These are phyloP conservation scores for Tinea semifulvella DNA, from an alignment of 2,888 invertebrate genomes.

Conservation along the genomic window DNA sequence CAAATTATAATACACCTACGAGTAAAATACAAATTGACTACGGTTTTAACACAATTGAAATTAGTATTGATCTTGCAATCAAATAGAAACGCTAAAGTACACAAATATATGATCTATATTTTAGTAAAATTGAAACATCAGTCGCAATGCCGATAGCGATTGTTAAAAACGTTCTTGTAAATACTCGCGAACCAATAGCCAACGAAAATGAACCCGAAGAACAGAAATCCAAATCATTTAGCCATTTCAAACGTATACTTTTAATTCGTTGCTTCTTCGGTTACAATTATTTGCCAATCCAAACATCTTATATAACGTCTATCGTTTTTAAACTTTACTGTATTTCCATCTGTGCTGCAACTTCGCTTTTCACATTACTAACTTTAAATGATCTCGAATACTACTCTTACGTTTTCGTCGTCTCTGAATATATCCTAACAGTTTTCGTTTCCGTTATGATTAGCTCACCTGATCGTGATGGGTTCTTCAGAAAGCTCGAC, in stretches of 20 bases:
- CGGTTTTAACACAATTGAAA: too few relatives aligned
- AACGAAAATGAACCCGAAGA: too few relatives aligned
- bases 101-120: too few relatives aligned
- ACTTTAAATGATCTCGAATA: background rate
- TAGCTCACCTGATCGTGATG: background rate
- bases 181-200: too few relatives aligned
- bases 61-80: too few relatives aligned
- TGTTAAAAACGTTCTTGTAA: too few relatives aligned
- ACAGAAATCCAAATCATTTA: too few relatives aligned
- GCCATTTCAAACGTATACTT: background rate
- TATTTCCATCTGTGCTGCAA: background rate
- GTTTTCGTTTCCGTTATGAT: background rate
- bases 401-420: background rate
- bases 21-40: too few relatives aligned
- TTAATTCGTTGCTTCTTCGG: background rate
- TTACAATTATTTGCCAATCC: conserved; percentile 1
- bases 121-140: too few relatives aligned
- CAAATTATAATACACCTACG: too few relatives aligned
- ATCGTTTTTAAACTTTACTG: background rate
- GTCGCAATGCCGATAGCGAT: too few relatives aligned
- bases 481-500: background rate
- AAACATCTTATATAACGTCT: background rate
- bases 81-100: too few relatives aligned
- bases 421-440: background rate
- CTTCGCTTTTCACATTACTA: background rate